These are phyloP conservation scores for Allolobophora icterica DNA, from an alignment of 2,888 invertebrate genomes.

Conservation along the genomic window DNA sequence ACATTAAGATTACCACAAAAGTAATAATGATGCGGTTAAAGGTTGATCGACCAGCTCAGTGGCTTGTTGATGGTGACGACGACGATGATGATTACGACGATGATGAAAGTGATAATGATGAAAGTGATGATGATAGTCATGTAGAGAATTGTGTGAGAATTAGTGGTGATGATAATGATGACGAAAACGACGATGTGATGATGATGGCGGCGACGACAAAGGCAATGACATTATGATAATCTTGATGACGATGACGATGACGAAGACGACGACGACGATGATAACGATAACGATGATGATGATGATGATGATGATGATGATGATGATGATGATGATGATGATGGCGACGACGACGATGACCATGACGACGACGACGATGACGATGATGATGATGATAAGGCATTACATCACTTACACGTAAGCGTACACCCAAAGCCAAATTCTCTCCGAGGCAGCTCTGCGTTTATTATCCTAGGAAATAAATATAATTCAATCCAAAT, in stretches of 20 bases:
- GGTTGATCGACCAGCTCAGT: not conserved
- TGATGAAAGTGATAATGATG: not conserved
- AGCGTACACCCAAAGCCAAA: not conserved
- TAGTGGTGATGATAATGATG: not conserved
- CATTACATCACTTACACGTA: not conserved
- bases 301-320: not conserved
- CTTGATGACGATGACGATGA: not conserved
- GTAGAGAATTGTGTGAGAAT: not conserved
- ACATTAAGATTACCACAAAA: not conserved
- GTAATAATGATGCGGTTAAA: not conserved
- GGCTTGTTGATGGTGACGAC: not conserved
- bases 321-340: not conserved
- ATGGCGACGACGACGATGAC: not conserved
- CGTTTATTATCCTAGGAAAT: not conserved
- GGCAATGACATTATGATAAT: not conserved
- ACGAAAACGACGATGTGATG: not conserved
- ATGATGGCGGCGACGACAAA: no score
- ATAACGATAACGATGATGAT: not conserved
- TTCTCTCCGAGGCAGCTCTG: not conserved
- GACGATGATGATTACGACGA: not conserved
- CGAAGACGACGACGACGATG: not conserved
- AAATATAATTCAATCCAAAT: not conserved
- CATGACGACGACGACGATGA: not conserved
- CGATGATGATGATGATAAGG: not conserved
- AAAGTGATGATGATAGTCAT: not conserved